Percentiles rank a stretch among this genome's conserved stretches.
Evolutionary conservation across 2,797 vertebrate species (phyloP).

Genomic region (Luscinia luscinia): DNA sequence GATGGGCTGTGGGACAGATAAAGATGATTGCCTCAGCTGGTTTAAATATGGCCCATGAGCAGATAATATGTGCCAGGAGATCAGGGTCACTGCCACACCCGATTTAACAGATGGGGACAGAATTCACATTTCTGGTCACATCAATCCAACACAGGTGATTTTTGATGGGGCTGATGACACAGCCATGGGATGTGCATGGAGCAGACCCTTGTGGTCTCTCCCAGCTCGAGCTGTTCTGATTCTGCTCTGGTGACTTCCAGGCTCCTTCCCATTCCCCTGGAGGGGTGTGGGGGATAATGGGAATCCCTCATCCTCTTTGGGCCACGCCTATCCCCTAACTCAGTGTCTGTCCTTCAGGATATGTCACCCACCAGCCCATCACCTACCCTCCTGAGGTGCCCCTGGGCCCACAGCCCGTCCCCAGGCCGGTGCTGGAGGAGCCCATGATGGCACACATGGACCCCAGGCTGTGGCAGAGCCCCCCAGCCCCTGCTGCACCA

Average conservation of each 20-base stretch:
- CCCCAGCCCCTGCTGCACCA: neutral
- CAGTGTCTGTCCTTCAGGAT: neutral
- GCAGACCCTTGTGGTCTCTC: neutral
- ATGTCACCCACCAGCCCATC: neutral
- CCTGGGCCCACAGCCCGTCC: rapidly evolving
- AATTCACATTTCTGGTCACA: too few species aligned
- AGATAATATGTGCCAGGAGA: too few species aligned
- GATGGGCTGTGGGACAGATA: too few species aligned
- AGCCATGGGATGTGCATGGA: rapidly evolving
- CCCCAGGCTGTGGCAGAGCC: rapidly evolving
- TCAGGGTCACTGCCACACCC: too few species aligned
- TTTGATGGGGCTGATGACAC: neutral
- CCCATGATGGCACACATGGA: rapidly evolving
- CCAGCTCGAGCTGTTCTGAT: rapidly evolving
- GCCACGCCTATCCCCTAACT: neutral
- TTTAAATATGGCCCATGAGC: too few species aligned
- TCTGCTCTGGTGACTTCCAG: rapidly evolving
- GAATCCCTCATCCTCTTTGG: rapidly evolving
- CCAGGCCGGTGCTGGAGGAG: rapidly evolving
- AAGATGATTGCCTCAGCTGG: too few species aligned
- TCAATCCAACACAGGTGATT: neutral
- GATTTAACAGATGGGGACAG: too few species aligned
- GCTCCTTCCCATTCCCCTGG: rapidly evolving
- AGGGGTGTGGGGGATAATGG: rapidly evolving
- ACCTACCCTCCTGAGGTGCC: rapidly evolving